Percentiles rank a stretch among this genome's conserved stretches.
Evolutionary conservation across 2,888 invertebrate species (phyloP).

Genomic region (Agrypnus murinus): DNA sequence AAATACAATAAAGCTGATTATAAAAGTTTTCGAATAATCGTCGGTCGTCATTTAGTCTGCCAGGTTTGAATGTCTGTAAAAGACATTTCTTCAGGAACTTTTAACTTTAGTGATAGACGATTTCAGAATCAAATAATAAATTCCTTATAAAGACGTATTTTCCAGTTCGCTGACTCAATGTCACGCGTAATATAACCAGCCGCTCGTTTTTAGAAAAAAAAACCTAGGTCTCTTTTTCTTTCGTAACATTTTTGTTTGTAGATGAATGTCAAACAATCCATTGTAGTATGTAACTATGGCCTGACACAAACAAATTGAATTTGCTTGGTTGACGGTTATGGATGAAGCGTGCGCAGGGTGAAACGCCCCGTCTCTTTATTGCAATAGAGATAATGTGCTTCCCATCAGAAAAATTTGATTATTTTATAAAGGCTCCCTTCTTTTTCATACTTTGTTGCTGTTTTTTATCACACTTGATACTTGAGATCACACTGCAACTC

Average conservation of each 20-base stretch:
- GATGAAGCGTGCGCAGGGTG: constrained; percentile 18
- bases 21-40: constrained; percentile 22
- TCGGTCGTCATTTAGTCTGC: constrained; percentile 22
- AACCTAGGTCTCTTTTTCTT: constrained; percentile 29
- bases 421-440: constrained; percentile 18
- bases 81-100: constrained; percentile 58
- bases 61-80: constrained; percentile 46
- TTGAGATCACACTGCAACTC: neutral
- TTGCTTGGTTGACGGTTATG: constrained; percentile 33
- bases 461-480: constrained; percentile 12
- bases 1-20: constrained; percentile 33
- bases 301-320: constrained; percentile 36
- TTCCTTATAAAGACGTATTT: constrained; percentile 62
- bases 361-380: constrained; percentile 25
- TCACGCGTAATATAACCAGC: constrained; percentile 60
- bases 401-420: constrained; percentile 30
- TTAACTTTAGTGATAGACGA: constrained; percentile 57
- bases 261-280: constrained; percentile 36
- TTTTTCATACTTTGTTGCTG: constrained; percentile 15
- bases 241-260: constrained; percentile 31
- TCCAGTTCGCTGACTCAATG: constrained; percentile 57
- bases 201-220: constrained; percentile 35
- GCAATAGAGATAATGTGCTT: constrained; percentile 26
- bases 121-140: constrained; percentile 62
- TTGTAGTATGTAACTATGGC: constrained; percentile 26